phyloP scores from a whole-genome alignment of 2,797 vertebrate species.

The Bradypodion pumilum region DNA sequence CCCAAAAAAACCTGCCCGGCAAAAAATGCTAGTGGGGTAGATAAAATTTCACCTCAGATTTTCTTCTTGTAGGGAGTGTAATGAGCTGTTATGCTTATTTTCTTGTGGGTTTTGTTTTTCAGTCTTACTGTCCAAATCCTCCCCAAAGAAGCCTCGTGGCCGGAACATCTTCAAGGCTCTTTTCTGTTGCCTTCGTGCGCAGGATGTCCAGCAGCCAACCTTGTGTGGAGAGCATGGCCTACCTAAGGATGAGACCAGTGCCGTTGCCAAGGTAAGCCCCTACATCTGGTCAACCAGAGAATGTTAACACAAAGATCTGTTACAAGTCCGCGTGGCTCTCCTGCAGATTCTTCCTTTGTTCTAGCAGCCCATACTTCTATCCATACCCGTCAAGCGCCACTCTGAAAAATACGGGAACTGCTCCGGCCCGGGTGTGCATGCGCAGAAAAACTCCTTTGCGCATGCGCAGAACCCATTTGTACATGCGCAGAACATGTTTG shows the following conservation, averaged over 20 bases:
- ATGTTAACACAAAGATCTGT: neutral
- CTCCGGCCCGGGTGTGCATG: too few relatives aligned
- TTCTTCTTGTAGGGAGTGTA: too few relatives aligned
- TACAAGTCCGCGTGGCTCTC: neutral
- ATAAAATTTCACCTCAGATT: neutral
- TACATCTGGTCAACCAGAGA: neutral
- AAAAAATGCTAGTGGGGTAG: too few relatives aligned
- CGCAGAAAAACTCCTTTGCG: too few relatives aligned
- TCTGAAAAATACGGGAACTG: too few relatives aligned
- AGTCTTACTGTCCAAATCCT: constrained; percentile 87
- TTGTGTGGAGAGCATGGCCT: constrained; percentile 81
- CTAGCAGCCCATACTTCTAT: neutral
- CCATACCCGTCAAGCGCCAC: too few relatives aligned
- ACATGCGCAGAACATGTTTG: too few relatives aligned
- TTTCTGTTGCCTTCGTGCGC: constrained; percentile 88
- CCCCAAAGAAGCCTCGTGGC: constrained; percentile 86
- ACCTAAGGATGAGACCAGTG: constrained; percentile 85
- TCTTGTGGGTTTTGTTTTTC: constrained; percentile 20
- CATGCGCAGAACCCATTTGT: too few relatives aligned
- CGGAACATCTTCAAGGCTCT: constrained; percentile 89
- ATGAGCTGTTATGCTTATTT: neutral
- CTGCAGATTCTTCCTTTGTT: neutral
- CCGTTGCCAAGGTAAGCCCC: constrained; percentile 84
- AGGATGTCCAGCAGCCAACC: constrained; percentile 82
- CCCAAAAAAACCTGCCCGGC: too few relatives aligned